These are phyloP conservation scores for Chascanopsetta lugubris DNA, from an alignment of 2,113 vertebrate species.

Conservation along the genomic window DNA sequence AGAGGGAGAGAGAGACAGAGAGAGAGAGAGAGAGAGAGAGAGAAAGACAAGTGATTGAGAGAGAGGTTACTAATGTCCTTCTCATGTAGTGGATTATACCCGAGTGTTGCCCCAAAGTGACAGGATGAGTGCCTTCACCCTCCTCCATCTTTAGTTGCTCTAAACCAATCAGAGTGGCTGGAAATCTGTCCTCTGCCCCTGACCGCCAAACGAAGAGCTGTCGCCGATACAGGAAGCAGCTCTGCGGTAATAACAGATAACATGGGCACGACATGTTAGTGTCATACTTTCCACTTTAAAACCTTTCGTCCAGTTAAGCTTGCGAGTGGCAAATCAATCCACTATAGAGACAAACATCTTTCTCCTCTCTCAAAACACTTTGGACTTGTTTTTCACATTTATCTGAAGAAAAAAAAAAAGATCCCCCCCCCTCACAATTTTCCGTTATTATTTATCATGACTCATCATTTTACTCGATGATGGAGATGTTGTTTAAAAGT, in stretches of 20 bases:
- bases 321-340: neutral
- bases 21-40: neutral
- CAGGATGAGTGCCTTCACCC: conserved; percentile 19
- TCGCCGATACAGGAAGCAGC: conserved; percentile 29
- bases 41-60: conserved; percentile 45
- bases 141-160: conserved; percentile 6
- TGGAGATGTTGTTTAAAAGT: too few species aligned
- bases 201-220: conserved; percentile 44
- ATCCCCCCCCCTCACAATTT: too few species aligned
- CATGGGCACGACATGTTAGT: neutral
- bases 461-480: too few species aligned
- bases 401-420: too few species aligned
- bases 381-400: neutral
- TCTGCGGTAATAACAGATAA: conserved; percentile 26
- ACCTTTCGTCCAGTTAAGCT: conserved; percentile 15
- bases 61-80: conserved; percentile 44
- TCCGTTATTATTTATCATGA: too few species aligned
- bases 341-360: neutral
- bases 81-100: conserved; percentile 43
- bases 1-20: too few species aligned
- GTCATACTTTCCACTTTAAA: conserved; percentile 6
- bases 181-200: conserved; percentile 35
- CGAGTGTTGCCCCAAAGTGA: conserved; percentile 24
- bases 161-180: conserved; percentile 25
- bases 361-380: neutral